phyloP scores from a whole-genome alignment of 1,140 invertebrate genomes.

The Olivierus martensii region DNA sequence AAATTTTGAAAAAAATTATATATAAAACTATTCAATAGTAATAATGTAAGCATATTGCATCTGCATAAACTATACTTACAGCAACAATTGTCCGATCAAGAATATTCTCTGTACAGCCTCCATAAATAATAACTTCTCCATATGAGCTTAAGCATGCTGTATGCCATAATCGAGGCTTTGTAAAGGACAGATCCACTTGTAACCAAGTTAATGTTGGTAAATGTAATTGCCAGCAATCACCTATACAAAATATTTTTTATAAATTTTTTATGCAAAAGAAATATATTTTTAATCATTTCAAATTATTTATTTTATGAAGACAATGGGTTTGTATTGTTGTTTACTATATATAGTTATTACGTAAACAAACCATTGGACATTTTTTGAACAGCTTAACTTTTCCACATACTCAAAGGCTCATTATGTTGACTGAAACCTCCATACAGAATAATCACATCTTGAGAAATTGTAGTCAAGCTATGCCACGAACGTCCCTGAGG shows the following conservation, averaged over 20 bases:
- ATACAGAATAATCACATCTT: conserved; percentile 29
- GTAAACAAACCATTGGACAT: too few species aligned
- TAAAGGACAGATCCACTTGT: conserved; percentile 10
- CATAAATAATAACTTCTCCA: conserved; percentile 19
- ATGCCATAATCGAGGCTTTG: conserved; percentile 20
- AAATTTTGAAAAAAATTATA: too few species aligned
- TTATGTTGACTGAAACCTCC: conserved; percentile 30
- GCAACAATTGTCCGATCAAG: conserved; percentile 4
- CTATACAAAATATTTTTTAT: conserved; percentile 1
- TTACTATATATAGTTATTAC: too few species aligned
- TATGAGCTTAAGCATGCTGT: conserved; percentile 7
- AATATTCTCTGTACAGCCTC: conserved; percentile 17
- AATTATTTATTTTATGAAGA: too few species aligned
- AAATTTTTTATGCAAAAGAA: too few species aligned
- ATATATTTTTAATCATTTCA: too few species aligned
- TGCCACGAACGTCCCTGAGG: conserved; percentile 35
- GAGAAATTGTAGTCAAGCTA: conserved; percentile 27
- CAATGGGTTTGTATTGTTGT: too few species aligned
- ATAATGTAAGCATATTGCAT: too few species aligned
- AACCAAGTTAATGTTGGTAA: conserved; percentile 3
- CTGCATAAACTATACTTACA: conserved; percentile 4
- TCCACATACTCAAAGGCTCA: conserved; percentile 14
- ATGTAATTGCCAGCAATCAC: conserved; percentile 20
- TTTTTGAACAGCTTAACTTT: too few species aligned
- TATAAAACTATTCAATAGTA: too few species aligned